Conservation (phyloP, 2,113 vertebrate genomes). For the Desmodus rotundus region DNA sequence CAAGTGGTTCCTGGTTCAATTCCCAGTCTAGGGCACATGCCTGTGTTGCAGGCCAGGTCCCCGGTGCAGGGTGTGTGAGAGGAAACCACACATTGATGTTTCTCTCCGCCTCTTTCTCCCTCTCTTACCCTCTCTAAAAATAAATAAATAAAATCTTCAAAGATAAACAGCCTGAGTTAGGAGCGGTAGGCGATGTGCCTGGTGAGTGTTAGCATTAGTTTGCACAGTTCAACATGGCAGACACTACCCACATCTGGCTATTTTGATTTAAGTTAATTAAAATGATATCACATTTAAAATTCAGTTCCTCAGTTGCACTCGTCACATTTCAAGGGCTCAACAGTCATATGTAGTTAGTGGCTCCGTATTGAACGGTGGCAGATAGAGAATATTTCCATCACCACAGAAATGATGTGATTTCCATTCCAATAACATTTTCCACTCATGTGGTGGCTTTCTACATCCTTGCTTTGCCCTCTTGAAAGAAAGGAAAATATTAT, state of each 20-base stretch:
- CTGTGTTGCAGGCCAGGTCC: no score
- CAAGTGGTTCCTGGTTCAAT: no score
- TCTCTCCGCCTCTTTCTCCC: no score
- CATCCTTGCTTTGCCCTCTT: constrained; percentile 1
- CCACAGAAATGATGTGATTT: constrained; percentile 7
- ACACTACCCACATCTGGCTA: background rate
- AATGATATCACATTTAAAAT: background rate
- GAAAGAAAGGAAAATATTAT: constrained; percentile 1
- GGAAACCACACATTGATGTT: no score
- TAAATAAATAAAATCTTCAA: no score
- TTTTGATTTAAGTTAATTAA: background rate
- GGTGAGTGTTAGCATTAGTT: background rate
- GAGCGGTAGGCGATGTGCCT: background rate
- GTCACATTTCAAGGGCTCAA: background rate
- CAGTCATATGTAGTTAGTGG: background rate
- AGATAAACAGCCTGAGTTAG: background rate
- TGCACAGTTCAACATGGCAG: background rate
- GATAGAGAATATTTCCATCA: constrained; percentile 2
- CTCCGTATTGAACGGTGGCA: background rate
- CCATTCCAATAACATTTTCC: constrained; percentile 11
- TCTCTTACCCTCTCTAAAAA: no score
- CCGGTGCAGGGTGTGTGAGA: no score
- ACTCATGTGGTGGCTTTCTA: background rate
- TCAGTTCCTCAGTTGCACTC: background rate
- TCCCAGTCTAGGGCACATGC: no score